Evolutionary conservation across 1,140 invertebrate genomes (phyloP), one percentile per base, ranked within the genome.

Genomic region (Onthophagus taurus): DNA sequence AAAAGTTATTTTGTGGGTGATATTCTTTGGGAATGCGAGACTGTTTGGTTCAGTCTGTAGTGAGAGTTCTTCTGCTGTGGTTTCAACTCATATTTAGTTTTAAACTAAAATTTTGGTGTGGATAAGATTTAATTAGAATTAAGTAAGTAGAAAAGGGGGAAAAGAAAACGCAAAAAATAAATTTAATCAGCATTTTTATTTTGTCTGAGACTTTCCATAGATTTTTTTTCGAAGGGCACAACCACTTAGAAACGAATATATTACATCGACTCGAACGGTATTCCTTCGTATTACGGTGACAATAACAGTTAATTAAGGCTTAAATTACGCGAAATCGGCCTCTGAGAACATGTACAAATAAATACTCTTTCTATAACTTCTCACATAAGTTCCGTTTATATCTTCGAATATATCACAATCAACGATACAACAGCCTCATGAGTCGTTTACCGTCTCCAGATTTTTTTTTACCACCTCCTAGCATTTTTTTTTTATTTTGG

Each of bases 381-480:
- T 49, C 52, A 55, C 55, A 59, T 58, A 55, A 57, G n/a, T n/a
- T n/a, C n/a, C n/a, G n/a, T 58, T 52, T 55, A 60, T 53, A 57
- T 60, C 59, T 60, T 55, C 59, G 58, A 60, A 60, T 60, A 60
- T 60, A 57, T 59, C 59, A 60, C n/a, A n/a, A n/a, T 60, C 58
- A 51, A 60, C 48, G 58, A 57, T 53, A 59, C 54, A 50, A 60
- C 57, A 59, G 57, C 56, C 58, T 59, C 53, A 47, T 54, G 51
- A 52, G 52, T 57, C 48, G 48, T 52, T 45, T 53, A 52, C 37
- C 45, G 44, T 45, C 35, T 41, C 38, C 45, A 46, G 29, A 45
- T 20, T 26, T 49, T 36, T 49, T 39, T 26, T 26, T 6, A 26
- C n/a, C n/a, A n/a, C n/a, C n/a, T n/a, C n/a, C n/a, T n/a, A n/a